Percentiles rank a stretch among this genome's conserved stretches.
These are phyloP conservation scores for Kryptolebias marmoratus DNA, from an alignment of 2,113 vertebrate species.

Conservation along the genomic window DNA sequence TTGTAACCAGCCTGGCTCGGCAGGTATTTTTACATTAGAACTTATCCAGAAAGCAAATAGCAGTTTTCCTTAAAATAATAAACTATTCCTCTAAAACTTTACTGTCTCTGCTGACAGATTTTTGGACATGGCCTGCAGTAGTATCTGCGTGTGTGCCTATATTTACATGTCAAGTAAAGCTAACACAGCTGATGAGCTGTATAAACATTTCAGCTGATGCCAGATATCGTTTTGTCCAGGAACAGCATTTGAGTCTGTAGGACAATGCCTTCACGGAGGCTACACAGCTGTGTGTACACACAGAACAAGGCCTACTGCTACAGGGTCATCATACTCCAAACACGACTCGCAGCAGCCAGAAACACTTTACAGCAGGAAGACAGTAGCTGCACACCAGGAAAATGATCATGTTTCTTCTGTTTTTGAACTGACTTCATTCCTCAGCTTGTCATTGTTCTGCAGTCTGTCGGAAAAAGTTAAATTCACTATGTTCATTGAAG, in stretches of 20 bases:
- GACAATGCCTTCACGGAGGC: constrained; percentile 70
- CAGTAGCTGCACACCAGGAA: constrained; percentile 39
- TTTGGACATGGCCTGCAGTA: background rate
- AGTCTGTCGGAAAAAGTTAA: constrained; percentile 25
- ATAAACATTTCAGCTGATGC: constrained; percentile 65
- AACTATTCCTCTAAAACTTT: background rate
- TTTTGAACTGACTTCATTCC: constrained; percentile 34
- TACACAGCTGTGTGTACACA: constrained; percentile 69
- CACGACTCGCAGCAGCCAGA: constrained; percentile 38
- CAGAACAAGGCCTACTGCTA: constrained; percentile 25
- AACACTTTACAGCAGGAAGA: constrained; percentile 59
- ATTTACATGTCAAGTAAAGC: constrained; percentile 17
- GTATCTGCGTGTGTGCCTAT: background rate
- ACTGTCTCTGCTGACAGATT: background rate
- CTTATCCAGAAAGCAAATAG: background rate
- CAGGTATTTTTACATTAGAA: too few species aligned
- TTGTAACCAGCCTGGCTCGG: too few species aligned
- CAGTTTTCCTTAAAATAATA: too few species aligned
- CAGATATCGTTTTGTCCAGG: constrained; percentile 63
- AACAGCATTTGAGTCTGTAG: constrained; percentile 59
- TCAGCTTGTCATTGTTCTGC: constrained; percentile 13
- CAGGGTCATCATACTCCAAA: constrained; percentile 59
- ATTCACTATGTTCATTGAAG: constrained; percentile 16
- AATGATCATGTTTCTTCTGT: constrained; percentile 33
- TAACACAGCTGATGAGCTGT: constrained; percentile 67